These are phyloP conservation scores for Drosophila nr. perissopoda DNA, from an alignment of 2,888 invertebrate species.

Conservation along the genomic window DNA sequence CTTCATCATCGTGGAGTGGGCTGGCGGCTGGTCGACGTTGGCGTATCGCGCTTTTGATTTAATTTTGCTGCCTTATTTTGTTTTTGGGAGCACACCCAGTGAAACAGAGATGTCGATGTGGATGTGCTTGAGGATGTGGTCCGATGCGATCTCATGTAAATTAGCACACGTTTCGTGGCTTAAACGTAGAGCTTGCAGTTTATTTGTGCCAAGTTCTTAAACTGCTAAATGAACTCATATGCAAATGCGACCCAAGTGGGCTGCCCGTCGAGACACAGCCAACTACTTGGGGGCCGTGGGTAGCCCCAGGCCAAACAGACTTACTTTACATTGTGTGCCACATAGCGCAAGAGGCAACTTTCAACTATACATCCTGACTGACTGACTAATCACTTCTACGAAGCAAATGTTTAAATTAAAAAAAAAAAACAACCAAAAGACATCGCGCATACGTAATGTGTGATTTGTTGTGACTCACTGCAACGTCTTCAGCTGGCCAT, in stretches of 20 bases:
- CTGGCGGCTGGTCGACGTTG: constrained; percentile 67
- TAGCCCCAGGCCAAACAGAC: constrained; percentile 27
- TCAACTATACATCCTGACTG: constrained; percentile 8
- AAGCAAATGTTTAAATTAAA: constrained; percentile 33
- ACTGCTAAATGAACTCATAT: constrained; percentile 79
- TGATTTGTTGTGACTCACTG: constrained; percentile 45
- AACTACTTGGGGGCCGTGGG: constrained; percentile 42
- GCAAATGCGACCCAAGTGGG: constrained; percentile 77
- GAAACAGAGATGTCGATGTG: constrained; percentile 75
- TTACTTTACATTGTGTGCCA: constrained; percentile 15
- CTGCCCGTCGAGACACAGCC: constrained; percentile 48
- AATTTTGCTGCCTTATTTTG: constrained; percentile 66
- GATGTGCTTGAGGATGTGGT: constrained; percentile 53
- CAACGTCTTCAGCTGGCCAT: constrained; percentile 12
- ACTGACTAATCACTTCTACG: constrained; percentile 46
- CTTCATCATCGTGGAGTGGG: constrained; percentile 79
- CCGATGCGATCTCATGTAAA: constrained; percentile 78
- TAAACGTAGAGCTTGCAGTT: constrained; percentile 60
- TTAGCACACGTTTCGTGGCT: constrained; percentile 78
- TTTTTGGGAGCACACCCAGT: constrained; percentile 48
- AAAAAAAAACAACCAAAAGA: constrained; percentile 2
- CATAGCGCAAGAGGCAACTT: neutral
- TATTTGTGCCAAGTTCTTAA: constrained; percentile 74
- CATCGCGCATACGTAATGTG: constrained; percentile 58
- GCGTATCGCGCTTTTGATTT: constrained; percentile 80